Conservation (phyloP, 1,140 invertebrate species). For the Drosophila guanche region DNA sequence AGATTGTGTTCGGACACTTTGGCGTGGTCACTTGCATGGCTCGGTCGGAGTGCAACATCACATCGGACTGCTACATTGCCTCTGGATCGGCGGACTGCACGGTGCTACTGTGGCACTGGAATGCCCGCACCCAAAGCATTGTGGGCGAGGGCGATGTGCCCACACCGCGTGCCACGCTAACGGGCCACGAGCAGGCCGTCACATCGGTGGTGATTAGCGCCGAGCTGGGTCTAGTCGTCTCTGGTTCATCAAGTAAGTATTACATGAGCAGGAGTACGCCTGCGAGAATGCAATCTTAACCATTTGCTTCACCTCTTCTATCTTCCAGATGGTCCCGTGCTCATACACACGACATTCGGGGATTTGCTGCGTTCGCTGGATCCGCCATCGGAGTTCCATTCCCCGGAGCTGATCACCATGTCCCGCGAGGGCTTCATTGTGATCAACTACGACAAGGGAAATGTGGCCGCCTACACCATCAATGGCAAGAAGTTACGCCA, state of each 20-base stretch:
- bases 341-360: constrained; percentile 99
- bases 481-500: constrained; percentile 94
- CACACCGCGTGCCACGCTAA: constrained; percentile 97
- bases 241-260: constrained; percentile 91
- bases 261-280: too few species aligned
- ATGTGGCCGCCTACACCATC: constrained; percentile 96
- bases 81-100: constrained; percentile 99
- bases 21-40: constrained; percentile 98
- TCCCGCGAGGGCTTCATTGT: constrained; percentile 98
- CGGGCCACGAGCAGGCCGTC: constrained; percentile 98
- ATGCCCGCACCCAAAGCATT: constrained; percentile 96
- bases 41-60: constrained; percentile 98
- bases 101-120: constrained; percentile 99
- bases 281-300: not conserved
- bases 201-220: constrained; percentile 98
- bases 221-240: constrained; percentile 98
- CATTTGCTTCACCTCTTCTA: not conserved
- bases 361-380: constrained; percentile 97
- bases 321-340: constrained; percentile 93
- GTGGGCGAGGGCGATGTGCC: constrained; percentile 97
- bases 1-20: constrained; percentile 99
- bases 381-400: constrained; percentile 90
- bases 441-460: constrained; percentile 95
- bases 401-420: constrained; percentile 96
- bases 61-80: constrained; percentile 99